These are phyloP conservation scores for Microchirus variegatus DNA, from an alignment of 2,797 vertebrate species.

Conservation along the genomic window DNA sequence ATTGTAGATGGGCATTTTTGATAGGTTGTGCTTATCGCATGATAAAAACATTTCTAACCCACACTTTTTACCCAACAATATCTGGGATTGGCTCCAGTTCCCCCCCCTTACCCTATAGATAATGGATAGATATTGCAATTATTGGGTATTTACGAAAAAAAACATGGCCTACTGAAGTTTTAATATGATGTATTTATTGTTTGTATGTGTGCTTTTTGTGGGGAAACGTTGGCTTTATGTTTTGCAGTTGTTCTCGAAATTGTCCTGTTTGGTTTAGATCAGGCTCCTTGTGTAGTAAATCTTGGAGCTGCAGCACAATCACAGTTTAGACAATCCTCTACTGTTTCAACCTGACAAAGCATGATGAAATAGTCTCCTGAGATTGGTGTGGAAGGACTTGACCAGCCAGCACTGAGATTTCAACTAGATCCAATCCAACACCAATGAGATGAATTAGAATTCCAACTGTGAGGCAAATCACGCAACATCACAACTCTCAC, in stretches of 20 bases:
- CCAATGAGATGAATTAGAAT: slow-evolving; percentile 9
- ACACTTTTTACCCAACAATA: too few species aligned
- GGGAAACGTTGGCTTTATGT: neutral
- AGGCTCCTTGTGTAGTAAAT: too few species aligned
- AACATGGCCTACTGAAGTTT: neutral
- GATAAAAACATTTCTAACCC: too few species aligned
- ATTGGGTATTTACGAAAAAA: neutral
- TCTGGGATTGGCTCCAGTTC: too few species aligned
- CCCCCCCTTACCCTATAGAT: too few species aligned
- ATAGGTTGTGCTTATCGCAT: too few species aligned
- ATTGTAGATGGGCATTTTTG: too few species aligned
- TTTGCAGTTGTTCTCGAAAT: neutral
- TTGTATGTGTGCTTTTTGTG: too few species aligned
- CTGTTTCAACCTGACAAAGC: neutral
- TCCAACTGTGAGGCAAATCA: neutral
- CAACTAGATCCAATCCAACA: neutral
- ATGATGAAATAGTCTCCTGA: neutral
- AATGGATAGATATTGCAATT: too few species aligned
- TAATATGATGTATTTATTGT: neutral
- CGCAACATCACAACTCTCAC: slow-evolving; percentile 8
- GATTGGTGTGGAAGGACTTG: neutral
- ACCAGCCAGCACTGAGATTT: neutral
- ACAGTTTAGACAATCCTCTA: neutral
- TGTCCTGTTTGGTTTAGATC: too few species aligned
- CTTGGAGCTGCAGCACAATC: neutral